Conservation (phyloP, 2,888 invertebrate genomes). For the Polietes domitor region DNA sequence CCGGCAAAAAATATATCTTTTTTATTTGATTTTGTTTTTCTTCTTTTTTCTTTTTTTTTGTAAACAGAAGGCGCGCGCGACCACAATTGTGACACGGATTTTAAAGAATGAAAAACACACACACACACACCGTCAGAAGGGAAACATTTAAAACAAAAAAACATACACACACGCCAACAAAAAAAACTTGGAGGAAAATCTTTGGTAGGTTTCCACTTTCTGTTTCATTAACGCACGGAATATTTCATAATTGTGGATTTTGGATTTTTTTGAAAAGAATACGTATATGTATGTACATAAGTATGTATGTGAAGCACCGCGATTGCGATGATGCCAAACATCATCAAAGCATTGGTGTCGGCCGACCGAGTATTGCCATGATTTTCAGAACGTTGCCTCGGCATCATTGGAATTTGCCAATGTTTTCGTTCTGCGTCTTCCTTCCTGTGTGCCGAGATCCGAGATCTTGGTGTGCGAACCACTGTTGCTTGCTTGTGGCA, state of each 20-base stretch:
- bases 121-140: conserved; percentile 3
- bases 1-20: conserved; percentile 51
- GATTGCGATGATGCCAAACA: neutral
- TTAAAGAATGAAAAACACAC: conserved; percentile 49
- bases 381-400: neutral
- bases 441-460: neutral
- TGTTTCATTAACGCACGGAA: conserved; percentile 17
- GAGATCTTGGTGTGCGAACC: neutral
- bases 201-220: neutral
- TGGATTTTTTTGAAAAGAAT: conserved; percentile 4
- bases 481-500: neutral
- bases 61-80: conserved; percentile 55
- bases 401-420: neutral
- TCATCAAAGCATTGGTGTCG: neutral
- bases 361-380: neutral
- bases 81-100: conserved; percentile 65
- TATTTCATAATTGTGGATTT: conserved; percentile 36
- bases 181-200: neutral
- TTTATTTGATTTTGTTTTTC: neutral
- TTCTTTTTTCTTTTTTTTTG: conserved; percentile 32
- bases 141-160: conserved; percentile 30
- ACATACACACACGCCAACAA: neutral
- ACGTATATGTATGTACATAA: neutral
- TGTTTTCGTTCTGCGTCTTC: neutral
- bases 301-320: neutral